These are phyloP conservation scores for Apoda limacodes DNA, from an alignment of 2,888 invertebrate genomes.

Conservation along the genomic window DNA sequence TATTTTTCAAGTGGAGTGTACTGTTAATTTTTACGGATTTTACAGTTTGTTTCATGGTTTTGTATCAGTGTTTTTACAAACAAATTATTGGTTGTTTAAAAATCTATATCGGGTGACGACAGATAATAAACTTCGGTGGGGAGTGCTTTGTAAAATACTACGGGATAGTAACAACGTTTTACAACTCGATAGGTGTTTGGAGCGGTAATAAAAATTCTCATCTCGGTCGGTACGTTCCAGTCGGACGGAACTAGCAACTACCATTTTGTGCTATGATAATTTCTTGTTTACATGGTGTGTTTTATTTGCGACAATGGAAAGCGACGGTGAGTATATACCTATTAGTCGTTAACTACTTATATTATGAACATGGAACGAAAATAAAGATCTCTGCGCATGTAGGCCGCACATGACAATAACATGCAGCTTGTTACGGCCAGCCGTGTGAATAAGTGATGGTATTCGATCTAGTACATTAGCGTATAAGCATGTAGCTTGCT, in stretches of 20 bases:
- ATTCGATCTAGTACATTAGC: conserved; percentile 63
- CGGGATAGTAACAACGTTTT: conserved; percentile 68
- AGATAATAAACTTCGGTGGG: conserved; percentile 59
- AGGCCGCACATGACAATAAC: conserved; percentile 58
- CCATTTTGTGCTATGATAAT: conserved; percentile 69
- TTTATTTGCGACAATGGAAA: conserved; percentile 57
- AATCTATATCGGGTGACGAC: conserved; percentile 48
- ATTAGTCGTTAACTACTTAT: conserved; percentile 19
- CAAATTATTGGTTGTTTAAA: no score
- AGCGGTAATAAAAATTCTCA: conserved; percentile 58
- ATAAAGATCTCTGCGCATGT: conserved; percentile 54
- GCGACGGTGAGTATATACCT: conserved; percentile 51
- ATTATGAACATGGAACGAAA: conserved; percentile 22
- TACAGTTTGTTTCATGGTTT: conserved; percentile 34
- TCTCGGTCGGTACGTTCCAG: conserved; percentile 55
- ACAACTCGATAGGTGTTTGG: conserved; percentile 51
- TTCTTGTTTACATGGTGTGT: conserved; percentile 58
- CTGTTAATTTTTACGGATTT: conserved; percentile 48
- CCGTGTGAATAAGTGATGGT: conserved; percentile 57
- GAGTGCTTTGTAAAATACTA: conserved; percentile 68
- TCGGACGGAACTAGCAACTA: no score
- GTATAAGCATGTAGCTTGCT: no score
- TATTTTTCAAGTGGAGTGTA: conserved; percentile 63
- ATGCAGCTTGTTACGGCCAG: conserved; percentile 51
- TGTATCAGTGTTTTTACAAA: conserved; percentile 32